Percentiles rank a stretch among this genome's conserved stretches.
phyloP scores from a whole-genome alignment of 1,140 invertebrate species.

The Drosophila triauraria region DNA sequence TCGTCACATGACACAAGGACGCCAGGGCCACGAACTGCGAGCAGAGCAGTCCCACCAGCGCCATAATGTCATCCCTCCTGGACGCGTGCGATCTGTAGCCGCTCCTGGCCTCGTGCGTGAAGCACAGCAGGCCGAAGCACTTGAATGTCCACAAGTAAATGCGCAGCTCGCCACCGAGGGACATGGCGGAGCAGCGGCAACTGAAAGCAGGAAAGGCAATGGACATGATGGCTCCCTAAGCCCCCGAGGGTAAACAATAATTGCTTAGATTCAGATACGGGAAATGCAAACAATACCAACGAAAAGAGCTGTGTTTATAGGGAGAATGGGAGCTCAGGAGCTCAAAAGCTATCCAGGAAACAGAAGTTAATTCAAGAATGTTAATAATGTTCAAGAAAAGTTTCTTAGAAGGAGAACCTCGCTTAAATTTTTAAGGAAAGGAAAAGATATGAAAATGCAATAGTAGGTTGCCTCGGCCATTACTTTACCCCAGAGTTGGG shows the following conservation, averaged over 20 bases:
- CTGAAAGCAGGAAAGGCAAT: not conserved
- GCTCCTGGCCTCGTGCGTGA: slow-evolving; percentile 12
- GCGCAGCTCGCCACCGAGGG: slow-evolving; percentile 49
- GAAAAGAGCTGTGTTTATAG: not conserved
- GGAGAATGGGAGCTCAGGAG: not conserved
- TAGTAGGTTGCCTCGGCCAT: no score
- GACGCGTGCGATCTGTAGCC: slow-evolving; percentile 5
- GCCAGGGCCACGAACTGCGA: slow-evolving; percentile 26
- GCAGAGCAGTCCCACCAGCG: slow-evolving; percentile 18
- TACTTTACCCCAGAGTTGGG: no score
- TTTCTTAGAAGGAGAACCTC: no score
- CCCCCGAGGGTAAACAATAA: slow-evolving; percentile 8
- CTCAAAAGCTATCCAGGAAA: no score
- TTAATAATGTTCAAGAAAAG: not conserved
- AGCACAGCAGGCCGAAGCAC: slow-evolving; percentile 54
- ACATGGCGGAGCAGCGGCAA: slow-evolving; percentile 40
- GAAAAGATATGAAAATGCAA: not conserved
- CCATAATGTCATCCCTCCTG: slow-evolving; percentile 13
- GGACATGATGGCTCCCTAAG: no score
- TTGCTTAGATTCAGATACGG: not conserved
- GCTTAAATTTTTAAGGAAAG: not conserved
- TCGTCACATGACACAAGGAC: slow-evolving; percentile 8
- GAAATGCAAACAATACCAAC: not conserved
- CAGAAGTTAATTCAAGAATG: not conserved
- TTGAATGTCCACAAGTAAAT: slow-evolving; percentile 57